Conservation (phyloP, 2,888 invertebrate species). For the Anarsia innoxiella region DNA sequence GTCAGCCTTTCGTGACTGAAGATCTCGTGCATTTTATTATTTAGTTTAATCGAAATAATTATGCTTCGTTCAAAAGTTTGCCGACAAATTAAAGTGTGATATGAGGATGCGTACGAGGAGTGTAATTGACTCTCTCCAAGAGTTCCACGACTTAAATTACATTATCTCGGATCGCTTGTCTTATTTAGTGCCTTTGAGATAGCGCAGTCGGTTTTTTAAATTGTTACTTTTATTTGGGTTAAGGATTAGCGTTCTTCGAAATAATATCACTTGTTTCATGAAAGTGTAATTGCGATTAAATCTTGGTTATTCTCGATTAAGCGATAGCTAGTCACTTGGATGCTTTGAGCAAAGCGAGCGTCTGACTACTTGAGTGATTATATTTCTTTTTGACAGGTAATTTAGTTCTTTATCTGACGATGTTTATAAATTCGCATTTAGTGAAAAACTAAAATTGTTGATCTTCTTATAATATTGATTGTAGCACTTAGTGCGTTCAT, state of each 20-base stretch:
- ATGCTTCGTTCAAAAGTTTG: constrained; percentile 35
- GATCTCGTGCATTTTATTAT: constrained; percentile 25
- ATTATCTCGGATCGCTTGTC: constrained; percentile 29
- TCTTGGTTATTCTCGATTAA: too few relatives aligned
- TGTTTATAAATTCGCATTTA: too few relatives aligned
- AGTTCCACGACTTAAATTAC: constrained; percentile 21
- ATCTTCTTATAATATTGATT: too few relatives aligned
- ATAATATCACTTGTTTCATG: too few relatives aligned
- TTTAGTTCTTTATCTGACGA: too few relatives aligned
- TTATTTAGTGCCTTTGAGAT: constrained; percentile 34
- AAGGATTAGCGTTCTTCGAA: constrained; percentile 1
- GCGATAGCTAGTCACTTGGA: too few relatives aligned
- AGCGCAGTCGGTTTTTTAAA: constrained; percentile 21
- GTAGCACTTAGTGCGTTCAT: too few relatives aligned
- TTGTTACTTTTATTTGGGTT: constrained; percentile 17
- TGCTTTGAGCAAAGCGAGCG: too few relatives aligned
- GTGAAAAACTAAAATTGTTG: too few relatives aligned
- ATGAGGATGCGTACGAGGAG: constrained; percentile 15
- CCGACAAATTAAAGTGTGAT: constrained; percentile 45
- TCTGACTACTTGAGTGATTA: too few relatives aligned
- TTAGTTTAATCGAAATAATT: constrained; percentile 41
- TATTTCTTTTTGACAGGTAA: too few relatives aligned
- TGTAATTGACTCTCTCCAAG: constrained; percentile 15
- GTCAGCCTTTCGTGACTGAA: constrained; percentile 22
- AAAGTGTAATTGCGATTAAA: too few relatives aligned